Conservation (phyloP, 2,888 invertebrate species). For the Blomia tropicalis region DNA sequence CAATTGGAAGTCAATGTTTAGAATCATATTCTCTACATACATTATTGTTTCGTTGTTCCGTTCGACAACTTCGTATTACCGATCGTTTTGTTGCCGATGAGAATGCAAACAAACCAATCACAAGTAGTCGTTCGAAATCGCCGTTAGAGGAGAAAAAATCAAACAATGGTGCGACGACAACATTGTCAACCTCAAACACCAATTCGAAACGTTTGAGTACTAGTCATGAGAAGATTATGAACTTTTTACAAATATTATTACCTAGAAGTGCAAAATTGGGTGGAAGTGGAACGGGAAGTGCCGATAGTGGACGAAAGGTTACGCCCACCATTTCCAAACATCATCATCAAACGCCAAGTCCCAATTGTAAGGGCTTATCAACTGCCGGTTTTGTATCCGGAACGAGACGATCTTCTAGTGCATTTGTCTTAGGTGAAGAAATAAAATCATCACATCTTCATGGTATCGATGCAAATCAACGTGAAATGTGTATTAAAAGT, state of each 20-base stretch:
- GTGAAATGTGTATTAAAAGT: neutral
- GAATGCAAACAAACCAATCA: too few relatives aligned
- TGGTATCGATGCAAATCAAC: neutral
- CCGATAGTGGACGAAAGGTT: neutral
- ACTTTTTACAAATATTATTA: conserved; percentile 9
- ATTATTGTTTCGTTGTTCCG: neutral
- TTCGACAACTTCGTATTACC: neutral
- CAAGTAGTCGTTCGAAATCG: neutral
- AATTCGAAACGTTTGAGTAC: neutral
- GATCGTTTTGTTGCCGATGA: neutral
- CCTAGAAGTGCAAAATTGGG: neutral
- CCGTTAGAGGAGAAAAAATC: neutral
- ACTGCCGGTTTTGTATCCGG: too few relatives aligned
- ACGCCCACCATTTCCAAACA: neutral
- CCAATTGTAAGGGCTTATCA: too few relatives aligned
- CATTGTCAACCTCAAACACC: neutral
- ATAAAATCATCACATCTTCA: neutral
- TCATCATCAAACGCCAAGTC: neutral
- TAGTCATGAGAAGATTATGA: conserved; percentile 9
- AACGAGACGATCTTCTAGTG: conserved; percentile 3
- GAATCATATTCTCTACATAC: neutral
- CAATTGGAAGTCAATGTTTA: neutral
- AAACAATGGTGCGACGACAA: neutral
- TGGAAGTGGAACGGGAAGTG: conserved; percentile 24
- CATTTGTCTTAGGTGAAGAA: neutral